Percentiles rank a stretch among this genome's conserved stretches.
These are phyloP conservation scores for Dendrocincla fuliginosa DNA, from an alignment of 2,797 vertebrate species.

Conservation along the genomic window DNA sequence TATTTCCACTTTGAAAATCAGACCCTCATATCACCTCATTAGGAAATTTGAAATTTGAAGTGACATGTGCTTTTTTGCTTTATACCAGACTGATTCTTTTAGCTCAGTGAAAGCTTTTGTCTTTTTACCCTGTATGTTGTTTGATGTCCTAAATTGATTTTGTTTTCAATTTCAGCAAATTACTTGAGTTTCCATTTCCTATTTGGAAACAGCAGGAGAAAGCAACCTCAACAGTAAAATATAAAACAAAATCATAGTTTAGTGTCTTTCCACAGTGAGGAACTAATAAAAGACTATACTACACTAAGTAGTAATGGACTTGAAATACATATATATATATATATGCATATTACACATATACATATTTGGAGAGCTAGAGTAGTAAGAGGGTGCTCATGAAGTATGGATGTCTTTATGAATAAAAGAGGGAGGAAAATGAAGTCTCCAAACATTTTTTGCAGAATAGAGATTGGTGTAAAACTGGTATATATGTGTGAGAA, in stretches of 20 bases:
- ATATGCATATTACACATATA: neutral
- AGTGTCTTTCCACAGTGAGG: neutral
- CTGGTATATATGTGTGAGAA: neutral
- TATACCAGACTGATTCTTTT: neutral
- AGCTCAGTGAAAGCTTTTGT: neutral
- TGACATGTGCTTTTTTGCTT: neutral
- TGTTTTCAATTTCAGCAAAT: neutral
- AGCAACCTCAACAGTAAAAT: neutral
- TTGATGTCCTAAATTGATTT: neutral
- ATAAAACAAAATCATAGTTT: neutral
- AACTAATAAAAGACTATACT: neutral
- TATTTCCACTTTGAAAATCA: neutral
- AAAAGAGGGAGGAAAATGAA: neutral
- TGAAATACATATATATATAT: neutral
- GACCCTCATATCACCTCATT: neutral
- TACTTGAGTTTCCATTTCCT: neutral
- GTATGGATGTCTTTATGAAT: neutral
- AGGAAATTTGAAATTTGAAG: neutral
- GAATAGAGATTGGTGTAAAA: neutral
- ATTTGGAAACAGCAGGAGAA: neutral
- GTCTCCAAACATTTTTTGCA: neutral
- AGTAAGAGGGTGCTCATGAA: neutral
- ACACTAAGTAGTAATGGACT: neutral
- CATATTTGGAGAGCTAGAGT: neutral
- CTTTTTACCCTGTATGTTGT: neutral